Evolutionary conservation across 2,888 invertebrate species (phyloP).

Genomic region (Gnatocerus cornutus): DNA sequence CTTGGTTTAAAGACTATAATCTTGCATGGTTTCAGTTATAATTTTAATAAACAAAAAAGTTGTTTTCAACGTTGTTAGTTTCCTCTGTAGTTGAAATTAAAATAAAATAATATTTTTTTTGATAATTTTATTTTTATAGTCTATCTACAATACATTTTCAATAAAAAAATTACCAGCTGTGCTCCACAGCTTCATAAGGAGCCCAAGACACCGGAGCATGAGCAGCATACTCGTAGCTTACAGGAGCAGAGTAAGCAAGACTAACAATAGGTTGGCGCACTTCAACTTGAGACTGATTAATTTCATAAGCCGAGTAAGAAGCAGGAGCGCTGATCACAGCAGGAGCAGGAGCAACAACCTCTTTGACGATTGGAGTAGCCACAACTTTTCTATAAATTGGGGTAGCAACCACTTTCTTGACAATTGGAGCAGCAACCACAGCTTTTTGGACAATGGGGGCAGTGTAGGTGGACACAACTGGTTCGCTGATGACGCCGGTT

Average conservation of each 20-base stretch:
- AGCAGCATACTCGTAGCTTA: no score
- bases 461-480: slow-evolving; percentile 51
- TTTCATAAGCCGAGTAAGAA: not conserved
- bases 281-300: no score
- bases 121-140: not conserved
- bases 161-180: no score
- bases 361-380: slow-evolving; percentile 27
- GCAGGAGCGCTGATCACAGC: slow-evolving; percentile 11
- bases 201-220: no score
- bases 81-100: no score
- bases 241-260: no score
- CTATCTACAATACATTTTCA: not conserved
- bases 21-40: no score
- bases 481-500: slow-evolving; percentile 51
- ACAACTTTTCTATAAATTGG: slow-evolving; percentile 58
- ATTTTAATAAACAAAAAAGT: not conserved
- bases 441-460: slow-evolving; percentile 37
- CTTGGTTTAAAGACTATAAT: no score
- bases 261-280: no score
- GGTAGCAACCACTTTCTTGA: slow-evolving; percentile 51
- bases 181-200: no score
- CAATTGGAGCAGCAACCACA: slow-evolving; percentile 39
- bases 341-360: slow-evolving; percentile 13
- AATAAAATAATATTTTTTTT: no score
- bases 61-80: no score